Conservation (phyloP, 2,888 invertebrate genomes). For the Rhodophaea formosa region DNA sequence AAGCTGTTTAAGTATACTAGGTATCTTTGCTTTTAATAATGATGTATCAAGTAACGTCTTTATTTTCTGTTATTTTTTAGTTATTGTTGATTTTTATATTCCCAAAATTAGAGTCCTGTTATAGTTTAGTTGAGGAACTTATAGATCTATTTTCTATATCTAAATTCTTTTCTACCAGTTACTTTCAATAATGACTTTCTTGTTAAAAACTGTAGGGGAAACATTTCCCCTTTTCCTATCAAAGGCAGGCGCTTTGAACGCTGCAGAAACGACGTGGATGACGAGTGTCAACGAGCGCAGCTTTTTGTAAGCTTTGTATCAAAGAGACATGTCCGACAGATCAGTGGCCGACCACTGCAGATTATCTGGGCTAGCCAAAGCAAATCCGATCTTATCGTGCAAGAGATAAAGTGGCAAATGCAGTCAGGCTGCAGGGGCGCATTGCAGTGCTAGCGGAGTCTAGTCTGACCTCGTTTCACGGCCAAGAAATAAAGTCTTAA, state of each 20-base stretch:
- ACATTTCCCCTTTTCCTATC: neutral
- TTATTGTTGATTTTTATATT: no score
- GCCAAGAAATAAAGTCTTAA: conserved; percentile 29
- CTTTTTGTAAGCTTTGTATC: conserved; percentile 4
- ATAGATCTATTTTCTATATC: no score
- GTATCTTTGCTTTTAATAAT: no score
- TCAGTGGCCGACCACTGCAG: conserved; percentile 11
- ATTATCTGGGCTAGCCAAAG: conserved; percentile 19
- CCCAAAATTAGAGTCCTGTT: no score
- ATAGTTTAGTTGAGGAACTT: no score
- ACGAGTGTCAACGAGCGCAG: neutral
- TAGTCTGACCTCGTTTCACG: conserved; percentile 65
- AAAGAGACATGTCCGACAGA: conserved; percentile 22
- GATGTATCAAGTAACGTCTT: no score
- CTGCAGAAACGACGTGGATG: neutral
- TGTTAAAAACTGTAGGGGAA: no score
- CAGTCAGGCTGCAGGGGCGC: conserved; percentile 70
- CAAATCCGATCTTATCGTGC: conserved; percentile 24
- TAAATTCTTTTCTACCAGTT: no score
- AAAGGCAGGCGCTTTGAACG: neutral
- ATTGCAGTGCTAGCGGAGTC: conserved; percentile 67
- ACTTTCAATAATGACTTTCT: no score
- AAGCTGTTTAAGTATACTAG: no score
- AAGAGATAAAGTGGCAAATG: conserved; percentile 51
- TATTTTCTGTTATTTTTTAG: no score